Evolutionary conservation across 2,797 vertebrate genomes (phyloP).

Genomic region (Octomys mimax): DNA sequence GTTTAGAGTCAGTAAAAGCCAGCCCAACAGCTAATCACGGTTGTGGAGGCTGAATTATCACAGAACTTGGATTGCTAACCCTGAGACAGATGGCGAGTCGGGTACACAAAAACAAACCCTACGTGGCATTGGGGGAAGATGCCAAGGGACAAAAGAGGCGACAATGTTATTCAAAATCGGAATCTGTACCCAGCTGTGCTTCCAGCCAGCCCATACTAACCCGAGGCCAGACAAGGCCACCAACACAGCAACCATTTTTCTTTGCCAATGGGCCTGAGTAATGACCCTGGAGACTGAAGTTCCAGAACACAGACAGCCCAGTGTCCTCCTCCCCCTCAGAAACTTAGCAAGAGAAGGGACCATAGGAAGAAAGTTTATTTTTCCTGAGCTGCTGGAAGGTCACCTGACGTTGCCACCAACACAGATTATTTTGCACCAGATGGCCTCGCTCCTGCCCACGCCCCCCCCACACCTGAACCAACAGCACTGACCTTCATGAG

Average conservation of each 20-base stretch:
- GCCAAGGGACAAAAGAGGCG: constrained; percentile 65
- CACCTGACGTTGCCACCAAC: constrained; percentile 4
- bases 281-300: background rate
- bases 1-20: background rate
- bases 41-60: background rate
- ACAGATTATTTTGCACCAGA: background rate
- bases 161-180: constrained; percentile 61
- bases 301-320: background rate
- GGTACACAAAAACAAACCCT: constrained; percentile 64
- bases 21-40: background rate
- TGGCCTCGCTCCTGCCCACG: rapidly evolving
- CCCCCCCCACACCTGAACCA: constrained; percentile 23
- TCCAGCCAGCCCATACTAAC: background rate
- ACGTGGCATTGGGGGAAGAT: background rate
- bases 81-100: constrained; percentile 44
- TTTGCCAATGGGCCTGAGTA: background rate
- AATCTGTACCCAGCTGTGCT: constrained; percentile 68
- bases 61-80: constrained; percentile 26
- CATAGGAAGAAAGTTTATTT: background rate
- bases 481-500: background rate
- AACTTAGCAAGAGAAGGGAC: background rate
- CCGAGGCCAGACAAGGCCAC: background rate
- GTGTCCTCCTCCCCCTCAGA: background rate
- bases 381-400: background rate
- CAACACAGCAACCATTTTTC: background rate